These are phyloP conservation scores for Toxotes jaculatrix DNA, from an alignment of 2,113 vertebrate species.

Conservation along the genomic window DNA sequence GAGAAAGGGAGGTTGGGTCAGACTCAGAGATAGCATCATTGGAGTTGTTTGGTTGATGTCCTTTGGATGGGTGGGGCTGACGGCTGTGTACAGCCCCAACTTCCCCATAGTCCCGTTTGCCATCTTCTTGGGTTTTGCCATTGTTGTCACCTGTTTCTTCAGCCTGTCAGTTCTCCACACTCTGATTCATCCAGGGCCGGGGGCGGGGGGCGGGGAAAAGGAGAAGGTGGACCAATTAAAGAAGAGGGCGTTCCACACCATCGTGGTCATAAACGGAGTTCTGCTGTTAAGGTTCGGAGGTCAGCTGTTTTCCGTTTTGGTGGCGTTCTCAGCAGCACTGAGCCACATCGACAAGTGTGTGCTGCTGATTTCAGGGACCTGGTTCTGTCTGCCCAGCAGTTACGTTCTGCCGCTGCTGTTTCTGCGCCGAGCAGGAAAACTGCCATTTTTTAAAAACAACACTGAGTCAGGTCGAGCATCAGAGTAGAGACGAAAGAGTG, in stretches of 20 bases:
- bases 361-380: background rate
- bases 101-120: background rate
- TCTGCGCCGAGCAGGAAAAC: constrained; percentile 26
- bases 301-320: rapidly evolving
- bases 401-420: constrained; percentile 50
- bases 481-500: background rate
- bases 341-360: background rate
- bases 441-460: background rate
- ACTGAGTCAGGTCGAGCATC: background rate
- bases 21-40: constrained; percentile 28
- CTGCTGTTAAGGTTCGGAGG: background rate
- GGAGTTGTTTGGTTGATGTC: constrained; percentile 3
- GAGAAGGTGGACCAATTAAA: background rate
- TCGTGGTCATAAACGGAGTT: background rate
- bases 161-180: constrained; percentile 23
- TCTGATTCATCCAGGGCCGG: constrained; percentile 39
- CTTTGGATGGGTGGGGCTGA: rapidly evolving
- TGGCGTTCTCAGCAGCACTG: background rate
- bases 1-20: background rate
- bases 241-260: constrained; percentile 40
- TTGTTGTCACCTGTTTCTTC: constrained; percentile 23
- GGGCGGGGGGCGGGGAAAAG: background rate
- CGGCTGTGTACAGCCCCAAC: background rate
- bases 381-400: constrained; percentile 53
- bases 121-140: rapidly evolving